phyloP scores from a whole-genome alignment of 2,797 vertebrate genomes.

The Ceyx erithaca region DNA sequence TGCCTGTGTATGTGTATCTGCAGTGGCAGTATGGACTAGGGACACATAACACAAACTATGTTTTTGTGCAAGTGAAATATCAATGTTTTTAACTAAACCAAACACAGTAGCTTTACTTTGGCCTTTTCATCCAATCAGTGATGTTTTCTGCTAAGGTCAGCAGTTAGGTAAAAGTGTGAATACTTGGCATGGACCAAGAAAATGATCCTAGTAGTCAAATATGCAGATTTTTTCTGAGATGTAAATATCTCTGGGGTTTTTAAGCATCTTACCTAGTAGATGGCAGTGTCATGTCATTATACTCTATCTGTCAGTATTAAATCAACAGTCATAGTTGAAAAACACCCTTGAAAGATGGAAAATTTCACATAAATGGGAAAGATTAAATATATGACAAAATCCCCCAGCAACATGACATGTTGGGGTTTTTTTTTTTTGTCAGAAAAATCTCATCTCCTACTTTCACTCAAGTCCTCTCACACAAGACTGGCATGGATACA shows the following conservation, averaged over 20 bases:
- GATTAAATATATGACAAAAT: not conserved
- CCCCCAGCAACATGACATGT: not conserved
- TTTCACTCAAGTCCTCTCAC: not conserved
- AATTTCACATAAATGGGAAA: not conserved
- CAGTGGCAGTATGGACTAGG: not conserved
- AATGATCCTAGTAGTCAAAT: not conserved
- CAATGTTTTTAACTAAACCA: not conserved
- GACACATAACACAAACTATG: not conserved
- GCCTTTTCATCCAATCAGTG: not conserved
- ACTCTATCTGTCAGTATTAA: not conserved
- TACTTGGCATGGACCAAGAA: not conserved
- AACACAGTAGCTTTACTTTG: not conserved
- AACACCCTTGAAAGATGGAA: not conserved
- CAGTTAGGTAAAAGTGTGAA: constrained; percentile 5
- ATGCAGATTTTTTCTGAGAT: not conserved
- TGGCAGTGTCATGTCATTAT: not conserved
- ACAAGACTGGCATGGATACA: not conserved
- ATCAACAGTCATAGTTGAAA: not conserved
- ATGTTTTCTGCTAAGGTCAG: constrained; percentile 15
- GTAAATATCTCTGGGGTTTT: not conserved
- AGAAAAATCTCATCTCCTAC: not conserved
- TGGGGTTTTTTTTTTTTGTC: not conserved
- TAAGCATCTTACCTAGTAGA: not conserved
- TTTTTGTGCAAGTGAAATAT: not conserved
- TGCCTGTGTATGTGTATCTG: not conserved